Percentiles rank a stretch among this genome's conserved stretches.
These are phyloP conservation scores for Heteromyza rotundicornis DNA, from an alignment of 2,888 invertebrate genomes.

Conservation along the genomic window DNA sequence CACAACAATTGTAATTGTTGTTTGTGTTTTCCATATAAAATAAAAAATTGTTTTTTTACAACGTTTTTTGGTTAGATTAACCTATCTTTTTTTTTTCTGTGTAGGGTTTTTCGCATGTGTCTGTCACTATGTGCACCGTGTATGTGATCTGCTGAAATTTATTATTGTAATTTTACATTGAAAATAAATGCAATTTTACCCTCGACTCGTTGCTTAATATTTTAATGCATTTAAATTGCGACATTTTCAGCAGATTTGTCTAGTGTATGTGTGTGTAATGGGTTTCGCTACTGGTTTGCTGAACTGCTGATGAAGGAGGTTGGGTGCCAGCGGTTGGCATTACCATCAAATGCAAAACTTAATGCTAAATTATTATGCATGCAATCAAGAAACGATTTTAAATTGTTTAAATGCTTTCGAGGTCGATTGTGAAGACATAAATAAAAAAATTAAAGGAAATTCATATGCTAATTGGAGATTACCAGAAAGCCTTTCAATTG, in stretches of 20 bases:
- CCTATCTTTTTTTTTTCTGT: too few species aligned
- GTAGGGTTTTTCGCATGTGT: too few species aligned
- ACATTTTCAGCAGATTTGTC: slow-evolving; percentile 30
- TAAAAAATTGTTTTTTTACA: too few species aligned
- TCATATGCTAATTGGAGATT: neutral
- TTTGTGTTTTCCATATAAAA: too few species aligned
- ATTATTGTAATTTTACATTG: slow-evolving; percentile 23
- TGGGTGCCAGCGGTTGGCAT: too few species aligned
- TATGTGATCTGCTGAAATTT: slow-evolving; percentile 18
- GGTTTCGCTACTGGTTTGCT: slow-evolving; percentile 17
- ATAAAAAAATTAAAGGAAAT: neutral
- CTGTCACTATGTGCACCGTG: too few species aligned
- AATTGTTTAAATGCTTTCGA: neutral
- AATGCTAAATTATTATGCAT: slow-evolving; percentile 52
- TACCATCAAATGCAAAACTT: slow-evolving; percentile 40
- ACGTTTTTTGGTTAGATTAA: too few species aligned
- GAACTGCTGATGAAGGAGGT: too few species aligned
- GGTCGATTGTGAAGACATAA: neutral
- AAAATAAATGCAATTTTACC: neutral
- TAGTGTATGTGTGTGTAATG: slow-evolving; percentile 13
- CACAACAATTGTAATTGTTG: too few species aligned
- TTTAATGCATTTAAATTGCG: slow-evolving; percentile 40
- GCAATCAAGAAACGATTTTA: slow-evolving; percentile 33
- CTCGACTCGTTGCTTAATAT: slow-evolving; percentile 23
- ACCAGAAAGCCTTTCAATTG: neutral